A percentile compares a stretch with the other conserved stretches of the same genome.
Conservation (phyloP, 2,888 invertebrate genomes). For the Scaptomyza cyrtandrae region DNA sequence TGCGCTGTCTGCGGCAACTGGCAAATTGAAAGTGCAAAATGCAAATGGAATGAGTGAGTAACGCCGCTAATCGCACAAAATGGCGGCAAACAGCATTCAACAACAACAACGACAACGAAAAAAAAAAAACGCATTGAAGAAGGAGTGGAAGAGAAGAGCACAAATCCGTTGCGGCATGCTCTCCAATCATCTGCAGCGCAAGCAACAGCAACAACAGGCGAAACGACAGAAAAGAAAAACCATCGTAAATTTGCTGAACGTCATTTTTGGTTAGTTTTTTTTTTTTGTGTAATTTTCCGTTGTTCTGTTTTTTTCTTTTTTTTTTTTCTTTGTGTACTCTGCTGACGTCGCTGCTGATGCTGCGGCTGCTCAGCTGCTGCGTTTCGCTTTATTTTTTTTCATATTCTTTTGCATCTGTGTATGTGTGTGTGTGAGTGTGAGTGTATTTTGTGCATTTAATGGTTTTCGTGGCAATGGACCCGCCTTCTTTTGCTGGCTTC, state of each 20-base stretch:
- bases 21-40: conserved; percentile 46
- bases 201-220: conserved; percentile 13
- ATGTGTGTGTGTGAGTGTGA: conserved; percentile 24
- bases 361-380: conserved; percentile 24
- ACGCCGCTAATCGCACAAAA: conserved; percentile 74
- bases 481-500: conserved; percentile 80
- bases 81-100: conserved; percentile 62
- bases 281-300: conserved; percentile 14
- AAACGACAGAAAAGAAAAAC: conserved; percentile 12
- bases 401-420: conserved; percentile 14
- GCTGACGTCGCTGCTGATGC: conserved; percentile 34
- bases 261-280: conserved; percentile 33
- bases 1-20: conserved; percentile 44
- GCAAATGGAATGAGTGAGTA: conserved; percentile 22
- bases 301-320: background rate
- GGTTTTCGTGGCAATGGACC: conserved; percentile 82
- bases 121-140: background rate
- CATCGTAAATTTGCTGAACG: conserved; percentile 65
- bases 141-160: conserved; percentile 18
- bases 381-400: conserved; percentile 32
- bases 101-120: conserved; percentile 1
- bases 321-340: conserved; percentile 18
- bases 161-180: conserved; percentile 18
- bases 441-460: conserved; percentile 66
- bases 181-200: conserved; percentile 29